Conservation (phyloP, 2,888 invertebrate genomes). For the Idaea straminata region DNA sequence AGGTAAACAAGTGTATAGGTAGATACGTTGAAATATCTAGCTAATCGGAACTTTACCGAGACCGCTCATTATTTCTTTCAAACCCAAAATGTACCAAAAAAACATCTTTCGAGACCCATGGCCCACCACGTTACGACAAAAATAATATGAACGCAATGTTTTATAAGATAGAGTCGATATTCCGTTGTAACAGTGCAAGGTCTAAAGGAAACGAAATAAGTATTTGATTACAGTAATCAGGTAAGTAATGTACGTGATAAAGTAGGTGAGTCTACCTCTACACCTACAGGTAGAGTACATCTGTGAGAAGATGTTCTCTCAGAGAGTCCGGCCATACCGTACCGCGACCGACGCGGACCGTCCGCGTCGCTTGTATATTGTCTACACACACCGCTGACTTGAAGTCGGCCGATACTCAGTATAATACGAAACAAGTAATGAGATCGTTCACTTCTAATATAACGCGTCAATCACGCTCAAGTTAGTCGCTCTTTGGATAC, state of each 20-base stretch:
- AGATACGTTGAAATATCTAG: neutral
- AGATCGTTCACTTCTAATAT: too few relatives aligned
- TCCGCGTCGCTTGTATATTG: too few relatives aligned
- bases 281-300: neutral
- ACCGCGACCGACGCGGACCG: neutral
- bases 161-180: neutral
- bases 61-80: neutral
- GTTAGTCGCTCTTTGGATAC: too few relatives aligned
- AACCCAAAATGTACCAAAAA: neutral
- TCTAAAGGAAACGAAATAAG: neutral
- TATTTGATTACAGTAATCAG: slow-evolving; percentile 1
- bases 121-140: neutral
- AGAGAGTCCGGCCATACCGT: neutral
- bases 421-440: too few relatives aligned
- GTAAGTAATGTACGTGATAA: neutral
- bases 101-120: neutral
- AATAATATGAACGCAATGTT: neutral
- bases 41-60: neutral
- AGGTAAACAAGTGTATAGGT: too few relatives aligned
- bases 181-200: neutral
- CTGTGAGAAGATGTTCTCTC: neutral
- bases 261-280: neutral
- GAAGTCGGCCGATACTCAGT: neutral
- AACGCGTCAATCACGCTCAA: too few relatives aligned
- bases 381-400: neutral